Evolutionary conservation across 2,888 invertebrate genomes (phyloP), one percentile per base, ranked within the genome.

Genomic region (Cepaea hortensis): DNA sequence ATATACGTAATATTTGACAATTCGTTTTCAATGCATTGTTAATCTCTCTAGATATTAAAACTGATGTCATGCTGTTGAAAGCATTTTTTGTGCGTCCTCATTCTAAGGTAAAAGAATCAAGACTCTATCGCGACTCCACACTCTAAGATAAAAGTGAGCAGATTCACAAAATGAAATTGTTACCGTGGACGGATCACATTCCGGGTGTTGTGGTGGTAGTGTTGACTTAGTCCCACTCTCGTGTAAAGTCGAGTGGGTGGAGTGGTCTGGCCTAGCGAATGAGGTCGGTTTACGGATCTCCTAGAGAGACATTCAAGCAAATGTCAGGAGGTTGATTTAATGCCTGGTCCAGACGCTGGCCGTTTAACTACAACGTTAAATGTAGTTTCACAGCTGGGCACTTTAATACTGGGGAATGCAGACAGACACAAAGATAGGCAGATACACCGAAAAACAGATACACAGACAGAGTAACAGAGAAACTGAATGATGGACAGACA

Each of bases 221-320:
- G 55, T 55, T 55, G 55, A 55, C 55, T 55, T 11, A 11, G 6
- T 55, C 6, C 55, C 55, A 55, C 55, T 55, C 7, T 11, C 55
- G 7, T 6, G 55, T 6, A 55, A 76, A 50, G 50, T 46, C 76
- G 50, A 50, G 76, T 4, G 4, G 3, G 6, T 20, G 18, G 50
- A 76, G 76, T 76, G 76, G 76, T 50, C 76, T 76, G 76, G 76
- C 4, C 76, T 48, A 48, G 48, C 76, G 48, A 48, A 50, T 50
- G 6, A 6, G 4, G 50, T 2, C 15, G 20, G 20, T 76, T 15
- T 50, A 48, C 48, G 18, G 48, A 50, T 18, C 76, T 76, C 76
- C 18, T 23, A 50, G 15, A 48, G 46, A 20, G 48, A 20, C 50
- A 76, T 50, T 76, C 20, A 50, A 76, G 48, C 76, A 50, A 50